Evolutionary conservation across 2,888 invertebrate genomes (phyloP), one percentile per base, ranked within the genome.

Genomic region (Drosophila buzzatii): DNA sequence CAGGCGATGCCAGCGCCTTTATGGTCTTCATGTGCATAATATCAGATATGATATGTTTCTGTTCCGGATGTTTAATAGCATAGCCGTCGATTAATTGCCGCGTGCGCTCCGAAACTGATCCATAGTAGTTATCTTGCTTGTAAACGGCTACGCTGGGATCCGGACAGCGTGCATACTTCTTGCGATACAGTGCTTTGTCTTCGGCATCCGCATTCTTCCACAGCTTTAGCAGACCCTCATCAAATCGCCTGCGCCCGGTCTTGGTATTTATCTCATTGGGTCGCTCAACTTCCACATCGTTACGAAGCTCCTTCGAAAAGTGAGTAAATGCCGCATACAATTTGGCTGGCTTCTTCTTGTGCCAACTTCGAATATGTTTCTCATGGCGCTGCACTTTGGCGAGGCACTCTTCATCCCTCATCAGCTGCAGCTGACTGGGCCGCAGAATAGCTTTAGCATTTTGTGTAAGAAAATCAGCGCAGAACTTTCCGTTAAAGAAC

Each of bases 41-140:
- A 69, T 97, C 95, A 18, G 94, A 92, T 66, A 98, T 95, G 16
- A 47, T 68, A 55, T 94, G 93, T 1, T 93, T 85, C 51, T 88
- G 90, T 33, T 90, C 78, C 51, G 94, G 92, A 60, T 94, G 92
- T 39, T 93, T 93, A 61, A 94, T 93, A 35, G 95, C 90, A 91
- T 96, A 96, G 33, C 93, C 93, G 3, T 95, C 94, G 49, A 98
- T 94, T 10, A 97, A 89, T 14, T 93, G 92, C 70, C 97, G 95
- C 59, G 99, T 92, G 49, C 95, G 95, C 93, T 99, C 99, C 8
- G 96, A 96, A 7, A 99, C 94, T 0, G 97, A 95, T 9, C 98
- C 98, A 81, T 97, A 96, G 88, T 96, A 95, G 60, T 94, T 94
- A 91, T 97, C 96, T 0, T 98, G 96, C 20, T 96, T 95, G 87